Percentiles rank a stretch among this genome's conserved stretches.
Evolutionary conservation across 2,797 vertebrate genomes (phyloP).

Genomic region (Dryobates pubescens): DNA sequence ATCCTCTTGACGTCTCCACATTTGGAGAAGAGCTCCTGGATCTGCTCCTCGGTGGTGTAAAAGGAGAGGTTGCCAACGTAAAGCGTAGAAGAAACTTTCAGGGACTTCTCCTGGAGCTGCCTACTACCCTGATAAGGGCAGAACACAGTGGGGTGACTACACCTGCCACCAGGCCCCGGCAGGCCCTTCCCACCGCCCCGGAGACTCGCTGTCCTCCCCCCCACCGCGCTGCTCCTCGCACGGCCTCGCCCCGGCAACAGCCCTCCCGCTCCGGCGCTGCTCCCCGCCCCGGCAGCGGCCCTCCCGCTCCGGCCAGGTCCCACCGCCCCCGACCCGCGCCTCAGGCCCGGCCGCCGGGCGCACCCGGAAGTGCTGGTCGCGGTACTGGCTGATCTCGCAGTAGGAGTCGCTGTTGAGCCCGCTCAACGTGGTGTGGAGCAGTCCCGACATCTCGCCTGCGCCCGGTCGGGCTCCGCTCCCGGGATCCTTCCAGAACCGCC

Average conservation of each 20-base stretch:
- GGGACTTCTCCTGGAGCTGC: slow-evolving; percentile 61
- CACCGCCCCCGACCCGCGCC: background rate
- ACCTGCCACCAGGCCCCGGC: background rate
- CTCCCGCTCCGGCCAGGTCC: background rate
- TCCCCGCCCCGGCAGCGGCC: background rate
- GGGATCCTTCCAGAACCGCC: background rate
- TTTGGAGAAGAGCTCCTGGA: slow-evolving; percentile 77
- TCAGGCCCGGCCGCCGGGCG: background rate
- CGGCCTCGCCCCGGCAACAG: background rate
- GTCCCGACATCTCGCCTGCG: slow-evolving; percentile 25
- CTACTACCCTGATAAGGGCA: slow-evolving; percentile 38
- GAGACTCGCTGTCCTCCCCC: background rate
- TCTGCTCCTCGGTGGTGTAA: slow-evolving; percentile 77
- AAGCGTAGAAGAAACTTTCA: slow-evolving; percentile 64
- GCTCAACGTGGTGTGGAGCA: slow-evolving; percentile 47
- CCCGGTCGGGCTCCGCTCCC: background rate
- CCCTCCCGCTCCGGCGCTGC: background rate
- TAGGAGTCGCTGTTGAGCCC: slow-evolving; percentile 68
- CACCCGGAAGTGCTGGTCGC: slow-evolving; percentile 67
- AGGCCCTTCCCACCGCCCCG: background rate
- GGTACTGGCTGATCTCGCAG: slow-evolving; percentile 65
- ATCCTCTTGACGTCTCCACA: slow-evolving; percentile 75
- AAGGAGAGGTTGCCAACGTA: slow-evolving; percentile 76
- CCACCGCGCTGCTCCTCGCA: background rate
- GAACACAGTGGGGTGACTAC: background rate